Percentiles rank a stretch among this genome's conserved stretches.
Conservation (phyloP, 2,888 invertebrate genomes). For the Macrophya alboannulata region DNA sequence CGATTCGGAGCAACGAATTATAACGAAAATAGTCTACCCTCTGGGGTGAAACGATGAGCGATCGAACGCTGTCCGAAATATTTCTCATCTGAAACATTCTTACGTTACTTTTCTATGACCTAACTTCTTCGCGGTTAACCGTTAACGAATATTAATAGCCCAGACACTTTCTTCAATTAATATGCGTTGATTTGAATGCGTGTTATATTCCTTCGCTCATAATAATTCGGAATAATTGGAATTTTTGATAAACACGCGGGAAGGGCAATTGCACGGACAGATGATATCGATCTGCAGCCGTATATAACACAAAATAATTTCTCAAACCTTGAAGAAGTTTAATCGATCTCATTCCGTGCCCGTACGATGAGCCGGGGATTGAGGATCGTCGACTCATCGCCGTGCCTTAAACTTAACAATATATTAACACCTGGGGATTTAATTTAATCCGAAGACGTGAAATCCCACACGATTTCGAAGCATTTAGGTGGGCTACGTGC, state of each 20-base stretch:
- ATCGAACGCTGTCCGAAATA: background rate
- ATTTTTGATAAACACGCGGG: background rate
- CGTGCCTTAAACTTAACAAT: background rate
- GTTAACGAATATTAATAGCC: background rate
- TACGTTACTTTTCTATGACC: background rate
- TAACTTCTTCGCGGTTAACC: background rate
- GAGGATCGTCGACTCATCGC: background rate
- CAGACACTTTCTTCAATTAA: conserved; percentile 14
- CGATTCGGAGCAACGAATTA: background rate
- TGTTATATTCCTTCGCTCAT: background rate
- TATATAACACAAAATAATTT: background rate
- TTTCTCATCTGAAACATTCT: background rate
- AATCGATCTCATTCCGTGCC: background rate
- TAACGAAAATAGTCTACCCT: background rate
- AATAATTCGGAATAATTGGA: background rate
- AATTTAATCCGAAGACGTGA: background rate
- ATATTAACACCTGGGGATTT: background rate
- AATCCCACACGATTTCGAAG: background rate
- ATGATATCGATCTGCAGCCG: background rate
- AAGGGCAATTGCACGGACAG: background rate
- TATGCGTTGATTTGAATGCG: background rate
- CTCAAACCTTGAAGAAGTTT: background rate
- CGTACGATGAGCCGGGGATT: background rate
- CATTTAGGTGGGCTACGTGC: background rate
- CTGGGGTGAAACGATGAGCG: background rate